A percentile compares a stretch with the other conserved stretches of the same genome.
Evolutionary conservation across 2,888 invertebrate species (phyloP).

Genomic region (Ormyrus nitidulus): DNA sequence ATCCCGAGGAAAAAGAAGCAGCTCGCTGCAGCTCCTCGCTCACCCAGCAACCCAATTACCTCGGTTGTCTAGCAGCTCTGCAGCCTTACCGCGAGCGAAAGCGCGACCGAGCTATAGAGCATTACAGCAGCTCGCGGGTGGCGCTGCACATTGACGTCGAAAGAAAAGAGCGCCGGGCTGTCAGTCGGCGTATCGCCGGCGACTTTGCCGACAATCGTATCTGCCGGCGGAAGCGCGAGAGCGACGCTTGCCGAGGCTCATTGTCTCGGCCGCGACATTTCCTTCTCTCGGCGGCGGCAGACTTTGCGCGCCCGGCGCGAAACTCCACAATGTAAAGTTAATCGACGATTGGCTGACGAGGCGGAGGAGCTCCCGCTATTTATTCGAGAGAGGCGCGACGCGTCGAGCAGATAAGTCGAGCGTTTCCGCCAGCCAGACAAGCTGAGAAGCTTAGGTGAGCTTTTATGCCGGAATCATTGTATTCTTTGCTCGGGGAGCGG

Average conservation of each 20-base stretch:
- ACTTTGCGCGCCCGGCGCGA: constrained; percentile 23
- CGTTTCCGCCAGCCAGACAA: background rate
- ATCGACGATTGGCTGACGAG: constrained; percentile 36
- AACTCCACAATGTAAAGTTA: constrained; percentile 45
- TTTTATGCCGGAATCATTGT: too few species aligned
- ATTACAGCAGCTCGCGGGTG: background rate
- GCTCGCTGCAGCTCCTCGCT: too few species aligned
- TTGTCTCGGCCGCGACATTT: constrained; percentile 40
- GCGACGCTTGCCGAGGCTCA: constrained; percentile 19
- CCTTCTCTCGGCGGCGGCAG: constrained; percentile 6
- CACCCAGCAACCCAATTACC: too few species aligned
- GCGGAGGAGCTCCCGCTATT: background rate
- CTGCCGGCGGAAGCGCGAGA: constrained; percentile 25
- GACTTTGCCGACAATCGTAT: constrained; percentile 33
- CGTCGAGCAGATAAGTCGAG: constrained; percentile 1
- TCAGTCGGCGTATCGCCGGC: constrained; percentile 1
- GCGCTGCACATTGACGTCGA: background rate
- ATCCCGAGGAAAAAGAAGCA: too few species aligned
- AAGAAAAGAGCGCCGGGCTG: background rate
- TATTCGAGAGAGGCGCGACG: background rate
- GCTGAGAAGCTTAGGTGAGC: too few species aligned
- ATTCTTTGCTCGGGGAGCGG: too few species aligned
- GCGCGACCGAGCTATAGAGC: too few species aligned
- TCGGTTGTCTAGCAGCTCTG: too few species aligned
- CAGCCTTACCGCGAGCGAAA: too few species aligned